Conservation (phyloP, 2,113 vertebrate species). For the Pelusios castaneus region DNA sequence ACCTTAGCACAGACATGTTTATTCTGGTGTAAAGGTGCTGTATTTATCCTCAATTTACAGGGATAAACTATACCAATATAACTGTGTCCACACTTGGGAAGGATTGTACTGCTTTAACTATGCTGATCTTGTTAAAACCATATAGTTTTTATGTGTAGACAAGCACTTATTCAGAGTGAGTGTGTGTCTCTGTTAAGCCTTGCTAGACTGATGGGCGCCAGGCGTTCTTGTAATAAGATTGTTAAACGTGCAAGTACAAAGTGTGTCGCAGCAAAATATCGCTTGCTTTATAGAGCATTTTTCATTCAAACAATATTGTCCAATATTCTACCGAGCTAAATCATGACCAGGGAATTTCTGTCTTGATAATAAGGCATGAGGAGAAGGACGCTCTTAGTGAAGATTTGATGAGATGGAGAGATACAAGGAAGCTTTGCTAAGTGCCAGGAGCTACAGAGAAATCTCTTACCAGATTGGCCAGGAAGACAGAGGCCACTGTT, state of each 20-base stretch:
- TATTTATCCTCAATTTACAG: conserved; percentile 3
- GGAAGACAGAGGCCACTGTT: not conserved
- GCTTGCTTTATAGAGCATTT: conserved; percentile 50
- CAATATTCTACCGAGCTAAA: rapidly evolving
- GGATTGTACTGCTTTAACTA: not conserved
- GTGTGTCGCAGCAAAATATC: conserved; percentile 14
- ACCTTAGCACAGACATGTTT: conserved; percentile 19
- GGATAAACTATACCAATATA: not conserved
- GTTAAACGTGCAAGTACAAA: not conserved
- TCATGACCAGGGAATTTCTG: not conserved
- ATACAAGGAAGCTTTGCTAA: not conserved
- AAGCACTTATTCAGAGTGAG: not conserved
- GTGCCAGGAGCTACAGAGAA: not conserved
- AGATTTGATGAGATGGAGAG: not conserved
- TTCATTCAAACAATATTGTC: not conserved
- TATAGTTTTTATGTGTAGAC: rapidly evolving
- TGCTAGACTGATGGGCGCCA: not conserved
- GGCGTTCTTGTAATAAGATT: not conserved
- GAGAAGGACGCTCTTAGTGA: rapidly evolving
- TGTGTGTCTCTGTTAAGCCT: not conserved
- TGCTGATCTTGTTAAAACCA: not conserved
- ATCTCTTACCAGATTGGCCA: not conserved
- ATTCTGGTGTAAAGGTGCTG: not conserved
- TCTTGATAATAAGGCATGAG: not conserved
- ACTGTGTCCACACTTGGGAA: rapidly evolving